Base-by-base conservation (phyloP, 2,888 invertebrate genomes). In the Nymphalis urticae region DNA sequence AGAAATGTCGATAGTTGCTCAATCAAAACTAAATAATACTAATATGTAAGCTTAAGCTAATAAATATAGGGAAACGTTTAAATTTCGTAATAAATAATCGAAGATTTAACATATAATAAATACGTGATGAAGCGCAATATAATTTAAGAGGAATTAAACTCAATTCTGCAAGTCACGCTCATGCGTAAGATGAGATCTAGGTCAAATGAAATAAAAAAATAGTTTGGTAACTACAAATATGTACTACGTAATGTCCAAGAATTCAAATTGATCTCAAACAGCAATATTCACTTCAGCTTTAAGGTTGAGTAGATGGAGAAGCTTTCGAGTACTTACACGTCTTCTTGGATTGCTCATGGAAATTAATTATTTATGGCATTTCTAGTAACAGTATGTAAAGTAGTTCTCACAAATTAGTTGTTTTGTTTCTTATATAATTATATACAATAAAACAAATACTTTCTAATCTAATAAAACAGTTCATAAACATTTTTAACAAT, bases 191-290 rank as follows among this genome's bases (percentile, higher is more conserved):
- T 67, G 59, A 58, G 27, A 63, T 48, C 63, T 63, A 48, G 63
- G 63, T 68, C 68, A 68, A 56, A 56, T 62, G 21, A 54, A 62
- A 62, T 48, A 62, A 66, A 61, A 27, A 63, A 54, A 66, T 66
- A 48, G 48, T 68, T 58, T 68, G 32, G 66, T 67, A 67, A 67
- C 56, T 19, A 51, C 58, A 59, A 59, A 68, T 21, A 32, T 21
- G 6, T 32, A 21, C 54, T 58, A 42, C 42, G n/a, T 21, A 62
- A 19, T 50, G 48, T 42, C 0, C 51, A 60, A 24, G 47, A 53
- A 32, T 48, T 53, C 47, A 66, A 50, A 51, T 6, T 13, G 50
- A 42, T 51, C 53, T 61, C 53, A 54, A 60, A 53, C 16, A 13
- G 36, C 36, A 58, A 9, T 58, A 48, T 32, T 53, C 32, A 53